These are phyloP conservation scores for Ascaphus truei DNA, from an alignment of 2,113 vertebrate genomes.

Conservation along the genomic window DNA sequence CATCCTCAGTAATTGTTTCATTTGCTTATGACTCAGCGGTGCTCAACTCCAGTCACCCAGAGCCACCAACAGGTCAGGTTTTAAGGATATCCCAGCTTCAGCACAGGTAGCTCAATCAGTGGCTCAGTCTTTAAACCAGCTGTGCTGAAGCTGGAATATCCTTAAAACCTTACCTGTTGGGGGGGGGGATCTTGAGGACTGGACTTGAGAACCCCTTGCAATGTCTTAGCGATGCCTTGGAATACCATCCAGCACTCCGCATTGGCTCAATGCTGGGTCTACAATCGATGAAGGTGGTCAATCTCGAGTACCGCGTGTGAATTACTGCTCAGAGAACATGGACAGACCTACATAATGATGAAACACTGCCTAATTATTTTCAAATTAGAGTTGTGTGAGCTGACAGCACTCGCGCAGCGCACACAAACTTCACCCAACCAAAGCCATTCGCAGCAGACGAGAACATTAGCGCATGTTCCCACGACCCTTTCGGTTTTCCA, in stretches of 20 bases:
- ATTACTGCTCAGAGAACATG: not conserved
- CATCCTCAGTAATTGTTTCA: no score
- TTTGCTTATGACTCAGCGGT: no score
- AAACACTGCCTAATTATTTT: not conserved
- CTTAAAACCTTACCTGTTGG: no score
- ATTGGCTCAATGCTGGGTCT: not conserved
- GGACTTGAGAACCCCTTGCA: no score
- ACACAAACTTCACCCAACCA: not conserved
- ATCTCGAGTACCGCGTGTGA: not conserved
- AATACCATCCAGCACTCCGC: not conserved
- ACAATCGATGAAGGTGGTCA: not conserved
- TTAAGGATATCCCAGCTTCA: no score
- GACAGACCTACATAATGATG: not conserved
- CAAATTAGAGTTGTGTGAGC: not conserved
- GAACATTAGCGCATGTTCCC: not conserved
- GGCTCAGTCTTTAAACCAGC: no score
- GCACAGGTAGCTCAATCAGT: no score
- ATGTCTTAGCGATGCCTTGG: not conserved
- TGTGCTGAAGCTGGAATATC: no score
- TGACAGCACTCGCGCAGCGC: not conserved
- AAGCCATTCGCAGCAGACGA: not conserved
- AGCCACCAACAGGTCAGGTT: no score
- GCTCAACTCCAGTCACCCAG: no score
- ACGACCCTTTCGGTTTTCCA: constrained; percentile 41
- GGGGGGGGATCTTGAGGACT: no score